Evolutionary conservation across 53 echinoderm and acorn worm species (phyloP).

Genomic region (Mesocentrotus franciscanus): DNA sequence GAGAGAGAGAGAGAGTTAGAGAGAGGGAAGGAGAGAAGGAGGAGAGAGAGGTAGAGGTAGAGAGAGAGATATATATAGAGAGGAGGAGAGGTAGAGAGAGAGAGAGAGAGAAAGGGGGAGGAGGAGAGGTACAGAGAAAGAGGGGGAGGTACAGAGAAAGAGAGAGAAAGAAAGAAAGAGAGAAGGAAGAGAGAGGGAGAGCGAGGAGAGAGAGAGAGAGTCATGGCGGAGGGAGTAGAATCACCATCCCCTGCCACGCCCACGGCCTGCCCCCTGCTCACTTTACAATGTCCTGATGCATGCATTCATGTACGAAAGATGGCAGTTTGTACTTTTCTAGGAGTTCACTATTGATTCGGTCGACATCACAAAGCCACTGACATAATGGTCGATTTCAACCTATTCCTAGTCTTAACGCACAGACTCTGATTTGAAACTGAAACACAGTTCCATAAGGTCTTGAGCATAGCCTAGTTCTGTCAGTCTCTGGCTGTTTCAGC

Average conservation of each 20-base stretch:
- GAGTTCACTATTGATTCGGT: neutral
- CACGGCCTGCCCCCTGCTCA: neutral
- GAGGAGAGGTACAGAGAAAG: neutral
- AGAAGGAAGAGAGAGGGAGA: neutral
- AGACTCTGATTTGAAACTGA: no score
- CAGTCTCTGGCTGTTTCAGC: no score
- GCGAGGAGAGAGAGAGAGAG: neutral
- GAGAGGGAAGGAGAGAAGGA: no score
- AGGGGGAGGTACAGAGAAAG: neutral
- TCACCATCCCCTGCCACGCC: neutral
- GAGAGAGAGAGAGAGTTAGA: no score
- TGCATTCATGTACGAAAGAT: neutral
- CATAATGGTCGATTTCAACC: neutral
- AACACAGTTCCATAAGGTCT: no score
- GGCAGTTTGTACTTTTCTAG: neutral
- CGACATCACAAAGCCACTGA: neutral
- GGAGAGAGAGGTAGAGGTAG: no score
- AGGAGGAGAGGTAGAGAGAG: neutral
- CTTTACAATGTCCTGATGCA: neutral
- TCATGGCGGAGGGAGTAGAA: neutral
- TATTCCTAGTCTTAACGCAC: neutral
- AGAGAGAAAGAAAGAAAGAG: slow-evolving; percentile 13
- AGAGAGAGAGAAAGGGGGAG: neutral
- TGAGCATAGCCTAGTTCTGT: no score
- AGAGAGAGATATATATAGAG: no score